Conservation (phyloP, 2,797 vertebrate species). For the Hemibagrus guttatus region DNA sequence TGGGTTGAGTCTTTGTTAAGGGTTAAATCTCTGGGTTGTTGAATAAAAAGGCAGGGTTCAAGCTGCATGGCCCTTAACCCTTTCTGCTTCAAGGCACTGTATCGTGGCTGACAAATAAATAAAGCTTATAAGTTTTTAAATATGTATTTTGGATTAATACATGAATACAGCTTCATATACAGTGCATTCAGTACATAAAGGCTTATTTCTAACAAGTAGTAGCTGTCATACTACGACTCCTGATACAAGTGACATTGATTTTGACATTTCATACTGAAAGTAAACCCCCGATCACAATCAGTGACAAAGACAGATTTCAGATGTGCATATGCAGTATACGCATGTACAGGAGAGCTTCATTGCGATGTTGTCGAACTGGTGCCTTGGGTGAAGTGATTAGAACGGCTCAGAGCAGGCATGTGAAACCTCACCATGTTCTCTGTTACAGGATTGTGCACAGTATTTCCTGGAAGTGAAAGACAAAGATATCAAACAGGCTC, state of each 20-base stretch:
- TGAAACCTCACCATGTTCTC: conserved; percentile 13
- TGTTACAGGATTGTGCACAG: conserved; percentile 93
- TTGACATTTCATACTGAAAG: background rate
- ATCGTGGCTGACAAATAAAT: too few species aligned
- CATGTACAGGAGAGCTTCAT: background rate
- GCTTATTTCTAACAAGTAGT: background rate
- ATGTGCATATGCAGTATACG: too few species aligned
- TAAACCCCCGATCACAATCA: background rate
- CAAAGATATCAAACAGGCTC: conserved; percentile 97
- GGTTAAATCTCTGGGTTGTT: too few species aligned
- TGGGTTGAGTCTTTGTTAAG: too few species aligned
- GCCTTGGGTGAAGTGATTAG: background rate
- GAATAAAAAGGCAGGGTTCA: too few species aligned
- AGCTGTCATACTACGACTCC: background rate
- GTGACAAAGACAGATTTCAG: background rate
- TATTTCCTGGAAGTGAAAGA: conserved; percentile 99
- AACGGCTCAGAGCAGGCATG: background rate
- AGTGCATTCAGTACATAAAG: background rate
- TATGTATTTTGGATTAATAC: background rate
- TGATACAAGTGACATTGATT: background rate
- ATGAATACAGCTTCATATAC: background rate
- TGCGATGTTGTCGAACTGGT: background rate
- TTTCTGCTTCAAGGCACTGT: too few species aligned
- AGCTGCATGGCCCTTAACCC: too few species aligned
- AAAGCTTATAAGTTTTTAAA: background rate